phyloP scores from a whole-genome alignment of 2,797 vertebrate genomes.

The Momotus momota region DNA sequence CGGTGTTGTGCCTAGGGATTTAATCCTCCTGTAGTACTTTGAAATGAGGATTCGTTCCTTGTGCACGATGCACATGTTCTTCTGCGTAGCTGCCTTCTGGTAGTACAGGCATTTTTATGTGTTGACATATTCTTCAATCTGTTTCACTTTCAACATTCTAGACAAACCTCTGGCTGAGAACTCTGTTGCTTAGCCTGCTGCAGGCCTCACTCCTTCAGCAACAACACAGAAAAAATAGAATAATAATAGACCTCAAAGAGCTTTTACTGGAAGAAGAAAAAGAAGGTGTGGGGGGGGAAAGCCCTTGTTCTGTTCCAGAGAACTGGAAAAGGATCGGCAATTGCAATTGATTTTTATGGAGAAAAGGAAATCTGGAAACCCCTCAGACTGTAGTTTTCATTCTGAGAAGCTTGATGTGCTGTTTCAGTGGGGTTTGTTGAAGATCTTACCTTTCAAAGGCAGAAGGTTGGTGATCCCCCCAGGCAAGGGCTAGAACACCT shows the following conservation, averaged over 20 bases:
- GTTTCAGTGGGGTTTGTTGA: background rate
- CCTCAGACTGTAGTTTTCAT: background rate
- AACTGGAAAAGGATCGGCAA: background rate
- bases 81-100: background rate
- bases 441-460: background rate
- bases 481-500: background rate
- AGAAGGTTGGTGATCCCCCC: background rate
- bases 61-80: background rate
- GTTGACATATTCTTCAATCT: background rate
- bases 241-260: background rate
- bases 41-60: background rate
- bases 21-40: background rate
- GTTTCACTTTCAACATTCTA: background rate
- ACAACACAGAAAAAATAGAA: background rate
- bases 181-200: background rate
- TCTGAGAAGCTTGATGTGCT: background rate
- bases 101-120: background rate
- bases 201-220: background rate
- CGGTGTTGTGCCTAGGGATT: too few species aligned
- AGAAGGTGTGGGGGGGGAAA: too few species aligned
- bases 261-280: background rate
- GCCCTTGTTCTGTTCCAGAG: background rate
- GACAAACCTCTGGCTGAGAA: background rate
- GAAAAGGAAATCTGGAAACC: background rate
- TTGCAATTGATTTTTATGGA: background rate